Conservation (phyloP, 2,888 invertebrate genomes). For the Entomobrya proxima region DNA sequence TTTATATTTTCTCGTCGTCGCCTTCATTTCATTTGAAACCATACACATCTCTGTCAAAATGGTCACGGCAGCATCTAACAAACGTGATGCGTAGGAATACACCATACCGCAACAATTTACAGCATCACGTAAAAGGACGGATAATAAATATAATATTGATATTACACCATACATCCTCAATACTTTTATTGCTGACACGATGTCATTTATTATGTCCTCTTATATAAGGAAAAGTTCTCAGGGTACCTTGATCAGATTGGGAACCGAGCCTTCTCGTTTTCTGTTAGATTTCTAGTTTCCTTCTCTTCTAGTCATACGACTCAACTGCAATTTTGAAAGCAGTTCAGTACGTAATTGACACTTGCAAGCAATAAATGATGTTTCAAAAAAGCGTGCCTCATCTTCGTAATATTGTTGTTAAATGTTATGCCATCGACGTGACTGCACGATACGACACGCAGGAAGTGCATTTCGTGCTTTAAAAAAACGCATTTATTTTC, state of each 20-base stretch:
- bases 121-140: too few relatives aligned
- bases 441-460: not conserved
- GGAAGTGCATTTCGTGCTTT: too few relatives aligned
- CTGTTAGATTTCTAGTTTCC: not conserved
- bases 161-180: not conserved
- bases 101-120: too few relatives aligned
- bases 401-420: not conserved
- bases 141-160: too few relatives aligned
- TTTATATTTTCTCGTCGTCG: not conserved
- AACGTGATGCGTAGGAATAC: too few relatives aligned
- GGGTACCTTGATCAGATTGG: not conserved
- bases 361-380: not conserved
- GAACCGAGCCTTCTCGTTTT: not conserved
- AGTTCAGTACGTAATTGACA: not conserved
- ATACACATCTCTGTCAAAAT: too few relatives aligned
- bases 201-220: not conserved
- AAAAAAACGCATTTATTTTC: too few relatives aligned
- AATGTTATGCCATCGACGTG: not conserved
- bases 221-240: constrained; percentile 5
- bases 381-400: not conserved
- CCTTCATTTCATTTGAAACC: not conserved
- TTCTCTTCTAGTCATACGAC: not conserved
- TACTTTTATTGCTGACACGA: not conserved
- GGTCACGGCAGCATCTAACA: too few relatives aligned
- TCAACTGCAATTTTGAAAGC: not conserved